Evolutionary conservation across 2,888 invertebrate genomes (phyloP), one percentile per base, ranked within the genome.

Genomic region (Tachystola acroxantha): DNA sequence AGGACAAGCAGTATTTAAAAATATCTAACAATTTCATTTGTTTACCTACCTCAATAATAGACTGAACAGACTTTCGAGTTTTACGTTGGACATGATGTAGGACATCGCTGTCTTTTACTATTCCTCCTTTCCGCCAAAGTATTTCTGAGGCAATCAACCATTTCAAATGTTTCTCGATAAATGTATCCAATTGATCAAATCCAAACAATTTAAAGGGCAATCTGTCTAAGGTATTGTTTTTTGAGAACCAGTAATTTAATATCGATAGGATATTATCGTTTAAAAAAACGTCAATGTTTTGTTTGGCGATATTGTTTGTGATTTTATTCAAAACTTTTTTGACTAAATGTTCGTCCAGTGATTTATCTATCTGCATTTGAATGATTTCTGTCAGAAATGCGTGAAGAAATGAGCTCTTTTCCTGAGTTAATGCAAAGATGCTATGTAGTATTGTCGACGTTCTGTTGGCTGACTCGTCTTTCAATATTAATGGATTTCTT

Each of bases 401-500:
- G 45, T 88, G 88, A 27, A 89, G 72, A 48, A 88, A 77, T 3
- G 75, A 68, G 22, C 80, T 80, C 48, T 85, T 90, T 2, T 79
- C 70, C 24, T 86, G 78, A 14, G 90, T 86, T 3, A 92, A 57
- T 7, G 88, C 74, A 10, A 84, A 74, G 42, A 89, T 82, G 19
- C 85, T 81, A 32, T 91, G 89, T 10, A 92, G 67, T 5, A 89
- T 85, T 26, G 89, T 89, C 0, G 88, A 71, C 1, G 89, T 88
- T 55, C 90, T 77, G 43, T 90, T 90, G 0, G 76, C 69, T 1
- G 75, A 73, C 67, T 93, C 92, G 53, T 92, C 91, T 42, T 78
- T 75, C 32, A 81, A 50, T 50, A 89, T 73, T 24, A 78, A 66
- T 36, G 79, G 72, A 25, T 66, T 70, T 32, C 68, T 53, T 20